A percentile compares a stretch with the other conserved stretches of the same genome.
Conservation (phyloP, 2,113 vertebrate species). For the Lepus europaeus region DNA sequence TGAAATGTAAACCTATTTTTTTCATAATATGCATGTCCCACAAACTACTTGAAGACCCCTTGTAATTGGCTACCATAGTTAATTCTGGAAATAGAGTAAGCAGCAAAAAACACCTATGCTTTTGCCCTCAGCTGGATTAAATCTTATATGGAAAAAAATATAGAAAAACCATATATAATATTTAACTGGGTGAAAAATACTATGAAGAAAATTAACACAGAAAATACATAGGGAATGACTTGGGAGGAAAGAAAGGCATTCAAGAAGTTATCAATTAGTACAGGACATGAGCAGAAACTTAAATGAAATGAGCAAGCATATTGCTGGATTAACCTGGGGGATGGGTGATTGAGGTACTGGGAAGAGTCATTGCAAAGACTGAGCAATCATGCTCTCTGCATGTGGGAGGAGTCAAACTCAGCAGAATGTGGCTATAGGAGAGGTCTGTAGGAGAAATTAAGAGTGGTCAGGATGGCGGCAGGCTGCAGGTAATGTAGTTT, state of each 20-base stretch:
- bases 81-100: background rate
- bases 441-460: background rate
- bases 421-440: accelerated
- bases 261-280: background rate
- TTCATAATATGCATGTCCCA: no score
- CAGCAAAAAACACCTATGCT: background rate
- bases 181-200: background rate
- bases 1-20: no score
- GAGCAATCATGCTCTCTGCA: background rate
- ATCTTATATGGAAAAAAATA: background rate
- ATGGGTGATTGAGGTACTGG: background rate
- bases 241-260: background rate
- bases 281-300: background rate
- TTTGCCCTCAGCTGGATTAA: background rate
- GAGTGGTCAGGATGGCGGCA: background rate
- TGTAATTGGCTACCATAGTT: background rate
- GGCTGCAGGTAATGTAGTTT: background rate
- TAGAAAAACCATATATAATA: background rate
- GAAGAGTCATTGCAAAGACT: background rate
- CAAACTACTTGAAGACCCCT: no score
- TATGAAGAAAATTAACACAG: background rate
- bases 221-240: background rate
- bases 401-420: no score
- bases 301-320: background rate
- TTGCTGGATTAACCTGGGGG: no score